Evolutionary conservation across 2,888 invertebrate species (phyloP).

Genomic region (Microctonus aethiopoides): DNA sequence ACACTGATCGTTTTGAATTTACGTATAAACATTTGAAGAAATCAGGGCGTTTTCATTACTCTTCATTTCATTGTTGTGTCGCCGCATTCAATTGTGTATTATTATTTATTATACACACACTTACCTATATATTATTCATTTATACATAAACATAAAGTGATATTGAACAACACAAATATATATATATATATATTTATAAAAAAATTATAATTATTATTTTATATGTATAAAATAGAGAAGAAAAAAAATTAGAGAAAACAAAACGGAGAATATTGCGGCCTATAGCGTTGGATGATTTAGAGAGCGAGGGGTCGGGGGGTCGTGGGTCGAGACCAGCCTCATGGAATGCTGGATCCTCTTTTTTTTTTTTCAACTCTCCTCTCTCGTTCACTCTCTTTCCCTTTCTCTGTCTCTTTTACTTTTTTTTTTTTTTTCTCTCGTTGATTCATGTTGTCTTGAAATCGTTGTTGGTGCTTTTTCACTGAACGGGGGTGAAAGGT

Average conservation of each 20-base stretch:
- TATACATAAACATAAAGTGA: no score
- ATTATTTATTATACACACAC: no score
- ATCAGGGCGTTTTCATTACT: slow-evolving; percentile 14
- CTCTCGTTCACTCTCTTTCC: slow-evolving; percentile 21
- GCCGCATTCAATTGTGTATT: no score
- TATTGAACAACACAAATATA: background rate
- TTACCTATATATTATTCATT: no score
- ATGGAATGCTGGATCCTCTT: slow-evolving; percentile 59
- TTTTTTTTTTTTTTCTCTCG: background rate
- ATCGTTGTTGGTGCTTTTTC: slow-evolving; percentile 19
- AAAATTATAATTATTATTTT: background rate
- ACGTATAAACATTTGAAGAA: background rate
- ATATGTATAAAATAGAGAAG: slow-evolving; percentile 35
- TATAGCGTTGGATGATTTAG: slow-evolving; percentile 66
- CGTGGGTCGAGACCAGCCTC: slow-evolving; percentile 64
- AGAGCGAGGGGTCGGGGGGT: slow-evolving; percentile 64
- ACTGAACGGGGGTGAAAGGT: slow-evolving; percentile 24
- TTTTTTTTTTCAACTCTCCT: slow-evolving; percentile 15
- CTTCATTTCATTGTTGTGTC: background rate
- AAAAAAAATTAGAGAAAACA: slow-evolving; percentile 58
- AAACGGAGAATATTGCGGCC: slow-evolving; percentile 63
- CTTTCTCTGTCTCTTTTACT: slow-evolving; percentile 21
- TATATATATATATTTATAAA: background rate
- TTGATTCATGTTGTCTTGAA: slow-evolving; percentile 3
- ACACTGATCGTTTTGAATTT: background rate